Percentiles rank a stretch among this genome's conserved stretches.
Conservation (phyloP, 2,797 vertebrate genomes). For the Rhinichthys osculus region DNA sequence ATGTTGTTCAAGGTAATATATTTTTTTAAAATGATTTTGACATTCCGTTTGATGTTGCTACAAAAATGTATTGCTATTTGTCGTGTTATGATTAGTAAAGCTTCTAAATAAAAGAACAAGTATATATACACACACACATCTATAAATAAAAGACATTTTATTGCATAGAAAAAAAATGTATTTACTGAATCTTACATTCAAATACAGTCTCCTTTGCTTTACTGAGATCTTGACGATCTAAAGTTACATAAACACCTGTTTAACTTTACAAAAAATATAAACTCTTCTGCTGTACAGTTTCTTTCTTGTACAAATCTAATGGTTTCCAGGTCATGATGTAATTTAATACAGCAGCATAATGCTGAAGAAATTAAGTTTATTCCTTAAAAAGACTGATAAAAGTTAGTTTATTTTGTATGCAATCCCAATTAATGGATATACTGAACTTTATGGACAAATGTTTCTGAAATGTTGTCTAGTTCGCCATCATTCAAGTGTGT, state of each 20-base stretch:
- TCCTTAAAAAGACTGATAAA: background rate
- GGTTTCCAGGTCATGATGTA: background rate
- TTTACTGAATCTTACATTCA: background rate
- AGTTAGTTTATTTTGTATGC: background rate
- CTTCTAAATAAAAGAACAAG: background rate
- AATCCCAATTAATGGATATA: background rate
- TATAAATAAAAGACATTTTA: slow-evolving; percentile 8
- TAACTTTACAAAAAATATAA: slow-evolving; percentile 14
- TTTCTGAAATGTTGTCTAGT: background rate
- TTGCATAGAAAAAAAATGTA: background rate
- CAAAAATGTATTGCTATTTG: background rate
- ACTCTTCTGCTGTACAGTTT: background rate
- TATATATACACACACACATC: background rate
- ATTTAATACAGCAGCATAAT: background rate
- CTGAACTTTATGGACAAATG: background rate
- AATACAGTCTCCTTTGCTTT: background rate
- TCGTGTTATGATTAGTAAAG: background rate
- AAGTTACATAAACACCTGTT: background rate
- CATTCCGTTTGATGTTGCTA: background rate
- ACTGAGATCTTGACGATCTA: background rate
- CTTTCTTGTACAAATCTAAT: slow-evolving; percentile 6
- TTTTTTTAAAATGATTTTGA: background rate
- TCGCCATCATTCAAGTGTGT: background rate
- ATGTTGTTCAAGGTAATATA: background rate
- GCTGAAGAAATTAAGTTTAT: slow-evolving; percentile 2